These are phyloP conservation scores for Aulostomus chinensis DNA, from an alignment of 2,797 vertebrate species.

Conservation along the genomic window DNA sequence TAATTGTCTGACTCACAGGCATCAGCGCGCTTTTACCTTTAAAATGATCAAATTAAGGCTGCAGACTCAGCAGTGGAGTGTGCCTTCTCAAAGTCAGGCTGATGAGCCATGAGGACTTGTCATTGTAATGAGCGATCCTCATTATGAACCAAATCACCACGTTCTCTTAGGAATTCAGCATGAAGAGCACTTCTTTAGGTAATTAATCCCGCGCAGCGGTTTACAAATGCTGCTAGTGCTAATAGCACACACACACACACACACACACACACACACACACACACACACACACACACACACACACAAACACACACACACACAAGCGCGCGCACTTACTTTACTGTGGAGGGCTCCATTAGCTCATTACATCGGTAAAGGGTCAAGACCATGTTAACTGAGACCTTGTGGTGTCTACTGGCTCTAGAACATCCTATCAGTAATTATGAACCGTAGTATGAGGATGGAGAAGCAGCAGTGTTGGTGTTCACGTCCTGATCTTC, in stretches of 20 bases:
- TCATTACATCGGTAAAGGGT: slow-evolving; percentile 32
- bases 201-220: slow-evolving; percentile 66
- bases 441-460: too few species aligned
- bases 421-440: too few species aligned
- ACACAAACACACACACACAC: too few species aligned
- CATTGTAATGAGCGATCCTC: slow-evolving; percentile 78
- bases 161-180: slow-evolving; percentile 72
- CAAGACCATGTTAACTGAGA: slow-evolving; percentile 21
- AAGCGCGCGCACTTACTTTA: too few species aligned
- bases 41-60: slow-evolving; percentile 47
- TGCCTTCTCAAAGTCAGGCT: slow-evolving; percentile 69
- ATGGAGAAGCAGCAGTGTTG: too few species aligned
- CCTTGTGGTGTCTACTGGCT: too few species aligned
- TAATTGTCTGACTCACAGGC: neutral
- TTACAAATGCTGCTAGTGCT: slow-evolving; percentile 39
- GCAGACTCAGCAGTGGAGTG: slow-evolving; percentile 49
- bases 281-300: slow-evolving; percentile 33
- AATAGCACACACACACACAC: slow-evolving; percentile 35
- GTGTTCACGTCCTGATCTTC: too few species aligned
- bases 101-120: slow-evolving; percentile 80
- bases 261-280: slow-evolving; percentile 34
- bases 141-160: slow-evolving; percentile 79
- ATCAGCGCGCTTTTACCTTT: slow-evolving; percentile 28
- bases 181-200: slow-evolving; percentile 71
- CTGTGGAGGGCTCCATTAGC: slow-evolving; percentile 14